Base-by-base conservation (phyloP, 2,888 invertebrate genomes). In the Ichneumon xanthorius region DNA sequence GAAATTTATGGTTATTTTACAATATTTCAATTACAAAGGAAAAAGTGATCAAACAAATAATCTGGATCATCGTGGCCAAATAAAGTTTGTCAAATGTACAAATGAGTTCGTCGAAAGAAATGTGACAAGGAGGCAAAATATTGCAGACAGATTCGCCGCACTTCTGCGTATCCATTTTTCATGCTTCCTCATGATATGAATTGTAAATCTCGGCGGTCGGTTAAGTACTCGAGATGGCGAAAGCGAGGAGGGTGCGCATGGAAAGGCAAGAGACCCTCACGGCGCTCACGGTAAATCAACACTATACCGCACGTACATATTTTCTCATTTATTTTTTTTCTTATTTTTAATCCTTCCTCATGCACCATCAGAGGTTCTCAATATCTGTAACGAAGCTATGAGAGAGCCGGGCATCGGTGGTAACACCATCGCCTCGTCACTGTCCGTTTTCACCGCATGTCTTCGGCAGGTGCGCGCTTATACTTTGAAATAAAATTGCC, bases 191-290 rank as follows among this genome's bases (percentile, higher is more conserved):
- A 4, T n/a, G 80, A 61, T 82, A 75, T 55, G 80, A 84, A 84
- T 84, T 68, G 84, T 70, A 70, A 84, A 81, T 81, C 80, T 81
- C 37, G 78, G 45, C 68, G 22, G 55, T 58, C 68, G 40, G 55
- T 77, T 33, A 87, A 90, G 93, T 94, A 95, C 94, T 94, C 94
- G 95, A 94, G 94, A 85, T 65, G 53, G 45, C 30, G 65, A 53
- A 61, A 53, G 30, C 30, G 63, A 33, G 63, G 63, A 63, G 63
- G 30, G 63, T 33, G 63, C 16, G 63, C 30, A 33, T 30, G 63
- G 7, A 63, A 22, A 67, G 76, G 40, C 19, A 50, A 55, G 53
- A 45, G 79, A 86, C 55, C 76, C 67, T 84, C 81, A 37, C 84
- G 65, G 75, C 70, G 65, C 79, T 78, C 79, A 45, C 81, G 61